Evolutionary conservation across 2,797 vertebrate genomes (phyloP), one percentile per base, ranked within the genome.

Genomic region (Danio tinwini): DNA sequence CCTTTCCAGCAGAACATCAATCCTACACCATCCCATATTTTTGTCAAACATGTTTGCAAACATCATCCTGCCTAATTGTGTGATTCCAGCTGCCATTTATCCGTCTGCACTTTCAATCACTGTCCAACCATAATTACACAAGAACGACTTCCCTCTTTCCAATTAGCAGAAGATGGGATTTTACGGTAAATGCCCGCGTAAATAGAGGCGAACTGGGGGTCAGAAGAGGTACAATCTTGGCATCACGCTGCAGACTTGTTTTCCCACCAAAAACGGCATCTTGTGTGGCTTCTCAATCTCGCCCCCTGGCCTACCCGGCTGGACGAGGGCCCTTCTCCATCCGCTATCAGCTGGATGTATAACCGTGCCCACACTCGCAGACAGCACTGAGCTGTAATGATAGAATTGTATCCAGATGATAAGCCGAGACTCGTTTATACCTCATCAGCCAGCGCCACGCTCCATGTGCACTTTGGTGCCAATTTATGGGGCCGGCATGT

Each of bases 351-450:
- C 75, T 73, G 83, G 37, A 69, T 84, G 39, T 88, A 88, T 89
- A 90, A 83, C 72, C 68, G 83, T 77, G 58, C 82, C 76, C 76
- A 87, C 85, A 80, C 86, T 87, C 44, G 19, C 81, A 88, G 84
- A 86, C 89, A 90, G 88, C 77, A 89, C 83, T 81, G 64, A 17
- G 59, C 84, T 80, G 76, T 90, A 92, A 90, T 85, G 87, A 88
- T 83, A 87, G 90, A 92, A 92, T 92, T 89, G 88, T 88, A 89
- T 89, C 91, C 92, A 93, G 91, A 92, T 92, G 92, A 92, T 82
- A 21, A 64, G 53, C 74, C 75, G 47, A 29, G 29, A 74, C 69
- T 47, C 62, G 74, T 65, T 83, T 81, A 81, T 56, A 82, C 76
- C 67, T 82, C 68, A 80, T 58, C 64, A 81, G 63, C 62, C 74